Conservation (phyloP, 2,888 invertebrate species). For the Leptarthrus brevirostris region DNA sequence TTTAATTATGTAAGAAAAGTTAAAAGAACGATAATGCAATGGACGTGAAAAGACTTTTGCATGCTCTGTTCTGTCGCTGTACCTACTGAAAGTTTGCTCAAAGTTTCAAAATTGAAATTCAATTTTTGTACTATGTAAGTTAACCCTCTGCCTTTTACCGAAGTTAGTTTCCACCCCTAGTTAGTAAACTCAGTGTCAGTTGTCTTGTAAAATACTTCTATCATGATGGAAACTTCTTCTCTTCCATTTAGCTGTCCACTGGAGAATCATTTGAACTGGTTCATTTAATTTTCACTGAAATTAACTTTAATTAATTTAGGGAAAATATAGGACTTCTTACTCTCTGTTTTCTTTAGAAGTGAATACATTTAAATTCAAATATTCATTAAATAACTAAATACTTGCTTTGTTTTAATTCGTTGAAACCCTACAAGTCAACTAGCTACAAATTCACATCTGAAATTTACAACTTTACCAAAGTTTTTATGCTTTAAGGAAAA, state of each 20-base stretch:
- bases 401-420: no score
- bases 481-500: no score
- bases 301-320: constrained; percentile 34
- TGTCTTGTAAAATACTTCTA: constrained; percentile 15
- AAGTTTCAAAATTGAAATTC: constrained; percentile 33
- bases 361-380: no score
- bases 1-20: constrained; percentile 17
- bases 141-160: background rate
- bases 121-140: constrained; percentile 37
- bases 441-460: no score
- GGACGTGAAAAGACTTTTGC: constrained; percentile 30
- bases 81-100: constrained; percentile 19
- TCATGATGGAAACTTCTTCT: constrained; percentile 19
- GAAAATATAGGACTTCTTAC: background rate
- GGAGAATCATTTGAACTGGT: constrained; percentile 12
- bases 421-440: no score
- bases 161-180: constrained; percentile 1
- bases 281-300: constrained; percentile 37
- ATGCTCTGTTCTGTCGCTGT: constrained; percentile 11
- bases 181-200: constrained; percentile 4
- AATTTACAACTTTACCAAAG: no score
- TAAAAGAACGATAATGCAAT: constrained; percentile 4
- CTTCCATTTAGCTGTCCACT: constrained; percentile 16
- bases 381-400: no score
- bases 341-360: no score